Evolutionary conservation across 2,113 vertebrate genomes (phyloP).

Genomic region (Phylloscopus trochilus): DNA sequence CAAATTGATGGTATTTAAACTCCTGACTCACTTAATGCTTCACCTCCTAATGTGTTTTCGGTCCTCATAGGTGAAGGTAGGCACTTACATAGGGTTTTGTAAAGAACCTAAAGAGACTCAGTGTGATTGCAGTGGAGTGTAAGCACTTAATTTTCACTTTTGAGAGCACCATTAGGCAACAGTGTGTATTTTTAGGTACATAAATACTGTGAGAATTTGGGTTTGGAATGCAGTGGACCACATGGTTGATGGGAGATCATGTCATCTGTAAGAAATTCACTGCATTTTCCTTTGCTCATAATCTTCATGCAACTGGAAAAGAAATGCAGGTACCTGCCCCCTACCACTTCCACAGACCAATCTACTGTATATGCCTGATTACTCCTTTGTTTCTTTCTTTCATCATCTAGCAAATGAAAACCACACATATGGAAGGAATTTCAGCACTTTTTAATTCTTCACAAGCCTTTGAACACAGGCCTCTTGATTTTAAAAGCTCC

Average conservation of each 20-base stretch:
- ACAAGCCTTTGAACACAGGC: not conserved
- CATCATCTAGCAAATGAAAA: not conserved
- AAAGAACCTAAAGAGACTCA: not conserved
- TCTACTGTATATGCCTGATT: not conserved
- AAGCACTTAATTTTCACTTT: not conserved
- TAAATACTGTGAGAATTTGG: not conserved
- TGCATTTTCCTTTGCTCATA: not conserved
- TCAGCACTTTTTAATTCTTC: not conserved
- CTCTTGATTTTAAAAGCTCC: not conserved
- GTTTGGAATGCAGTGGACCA: not conserved
- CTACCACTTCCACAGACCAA: not conserved
- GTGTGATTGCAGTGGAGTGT: not conserved
- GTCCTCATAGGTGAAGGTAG: not conserved
- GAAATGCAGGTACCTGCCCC: not conserved
- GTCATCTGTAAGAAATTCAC: conserved; percentile 2
- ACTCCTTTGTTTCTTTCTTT: not conserved
- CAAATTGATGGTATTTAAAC: not conserved
- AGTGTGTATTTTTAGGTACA: not conserved
- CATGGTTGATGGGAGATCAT: not conserved
- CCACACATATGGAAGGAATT: not conserved
- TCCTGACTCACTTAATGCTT: not conserved
- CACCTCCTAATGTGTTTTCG: not conserved
- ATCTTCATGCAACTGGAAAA: not conserved
- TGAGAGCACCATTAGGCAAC: not conserved
- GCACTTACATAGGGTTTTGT: not conserved